Conservation (phyloP, 2,113 vertebrate genomes). For the Neotragus pygmaeus region DNA sequence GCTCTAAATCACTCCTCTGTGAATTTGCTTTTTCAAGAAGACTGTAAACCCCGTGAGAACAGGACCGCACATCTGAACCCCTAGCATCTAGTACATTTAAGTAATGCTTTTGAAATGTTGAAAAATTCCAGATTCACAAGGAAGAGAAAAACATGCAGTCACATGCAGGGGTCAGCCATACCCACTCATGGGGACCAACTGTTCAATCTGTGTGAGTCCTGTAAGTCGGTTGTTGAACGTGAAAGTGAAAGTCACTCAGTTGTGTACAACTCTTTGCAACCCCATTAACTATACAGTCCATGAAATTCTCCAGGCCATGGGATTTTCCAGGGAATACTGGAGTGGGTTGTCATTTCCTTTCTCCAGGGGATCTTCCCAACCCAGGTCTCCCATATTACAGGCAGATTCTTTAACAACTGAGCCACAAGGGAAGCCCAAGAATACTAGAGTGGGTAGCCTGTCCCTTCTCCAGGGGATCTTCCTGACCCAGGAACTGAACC, state of each 20-base stretch:
- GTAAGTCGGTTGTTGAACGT: not conserved
- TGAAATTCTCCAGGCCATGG: not conserved
- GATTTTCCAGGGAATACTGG: not conserved
- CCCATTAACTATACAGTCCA: not conserved
- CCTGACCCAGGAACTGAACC: no score
- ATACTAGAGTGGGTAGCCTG: no score
- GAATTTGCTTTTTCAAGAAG: not conserved
- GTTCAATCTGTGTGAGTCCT: not conserved
- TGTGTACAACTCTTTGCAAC: not conserved
- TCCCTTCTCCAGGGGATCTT: no score
- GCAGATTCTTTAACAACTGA: not conserved
- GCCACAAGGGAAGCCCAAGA: not conserved
- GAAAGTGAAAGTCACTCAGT: not conserved
- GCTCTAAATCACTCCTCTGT: not conserved
- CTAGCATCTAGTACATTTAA: not conserved
- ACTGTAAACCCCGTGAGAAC: not conserved
- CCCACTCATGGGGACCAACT: not conserved
- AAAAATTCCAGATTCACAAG: not conserved
- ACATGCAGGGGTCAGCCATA: accelerated
- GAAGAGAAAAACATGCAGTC: not conserved
- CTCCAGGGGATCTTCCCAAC: not conserved
- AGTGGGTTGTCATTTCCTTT: not conserved
- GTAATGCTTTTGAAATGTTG: not conserved
- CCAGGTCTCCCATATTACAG: not conserved
- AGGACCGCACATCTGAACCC: accelerated